These are phyloP conservation scores for Muscina levida DNA, from an alignment of 2,888 invertebrate genomes.

Conservation along the genomic window DNA sequence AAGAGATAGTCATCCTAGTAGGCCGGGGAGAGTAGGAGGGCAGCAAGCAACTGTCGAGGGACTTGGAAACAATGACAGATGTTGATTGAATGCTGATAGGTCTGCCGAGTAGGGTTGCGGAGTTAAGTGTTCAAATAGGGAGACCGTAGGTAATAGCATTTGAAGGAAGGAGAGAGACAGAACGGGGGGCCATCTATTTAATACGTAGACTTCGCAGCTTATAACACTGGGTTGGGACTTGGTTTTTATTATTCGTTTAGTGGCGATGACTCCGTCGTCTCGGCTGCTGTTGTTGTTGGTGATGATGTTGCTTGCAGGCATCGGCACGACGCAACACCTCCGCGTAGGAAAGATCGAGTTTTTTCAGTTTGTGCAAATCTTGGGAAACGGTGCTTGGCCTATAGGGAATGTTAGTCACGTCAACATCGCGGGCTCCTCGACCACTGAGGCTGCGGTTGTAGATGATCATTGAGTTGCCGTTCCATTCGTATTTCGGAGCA, in stretches of 20 bases:
- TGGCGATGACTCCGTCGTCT: constrained; percentile 66
- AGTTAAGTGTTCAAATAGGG: not conserved
- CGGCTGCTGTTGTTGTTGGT: constrained; percentile 68
- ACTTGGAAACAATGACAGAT: constrained; percentile 58
- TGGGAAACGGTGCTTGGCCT: constrained; percentile 89
- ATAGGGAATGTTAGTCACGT: constrained; percentile 79
- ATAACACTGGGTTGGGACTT: constrained; percentile 48
- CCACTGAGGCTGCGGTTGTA: constrained; percentile 82
- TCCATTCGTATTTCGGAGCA: constrained; percentile 81
- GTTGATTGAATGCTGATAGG: constrained; percentile 23
- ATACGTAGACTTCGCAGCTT: constrained; percentile 36
- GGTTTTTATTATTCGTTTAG: constrained; percentile 39
- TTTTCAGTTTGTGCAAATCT: constrained; percentile 89
- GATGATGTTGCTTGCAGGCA: constrained; percentile 74
- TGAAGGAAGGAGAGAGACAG: not conserved
- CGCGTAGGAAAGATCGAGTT: constrained; percentile 91
- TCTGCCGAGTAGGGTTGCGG: not conserved
- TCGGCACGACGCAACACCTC: constrained; percentile 87
- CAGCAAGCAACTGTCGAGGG: too few species aligned
- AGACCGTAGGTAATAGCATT: constrained; percentile 15
- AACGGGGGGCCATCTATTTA: constrained; percentile 42
- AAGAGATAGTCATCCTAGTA: constrained; percentile 25
- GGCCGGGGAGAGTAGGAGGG: constrained; percentile 1
- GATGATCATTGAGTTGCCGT: constrained; percentile 86
- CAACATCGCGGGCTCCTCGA: constrained; percentile 73